These are phyloP conservation scores for Ericerus pela DNA, from an alignment of 1,140 invertebrate genomes.

Conservation along the genomic window DNA sequence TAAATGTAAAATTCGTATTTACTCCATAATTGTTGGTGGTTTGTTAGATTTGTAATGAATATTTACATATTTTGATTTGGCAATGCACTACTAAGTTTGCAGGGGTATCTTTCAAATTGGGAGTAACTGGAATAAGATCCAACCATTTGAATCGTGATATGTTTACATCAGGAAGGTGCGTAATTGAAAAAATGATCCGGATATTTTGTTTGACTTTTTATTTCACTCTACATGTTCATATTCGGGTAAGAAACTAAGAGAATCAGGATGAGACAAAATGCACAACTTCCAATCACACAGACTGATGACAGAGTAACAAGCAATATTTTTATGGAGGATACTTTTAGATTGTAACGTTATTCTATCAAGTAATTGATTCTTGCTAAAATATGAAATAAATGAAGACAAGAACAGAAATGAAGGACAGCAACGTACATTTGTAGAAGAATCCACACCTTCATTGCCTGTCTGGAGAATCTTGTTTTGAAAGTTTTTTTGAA, in stretches of 20 bases:
- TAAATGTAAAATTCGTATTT: no score
- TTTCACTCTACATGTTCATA: neutral
- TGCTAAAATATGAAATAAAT: neutral
- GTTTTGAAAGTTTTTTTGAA: neutral
- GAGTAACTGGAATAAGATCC: conserved; percentile 68
- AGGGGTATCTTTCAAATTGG: no score
- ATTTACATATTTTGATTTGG: no score
- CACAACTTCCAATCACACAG: neutral
- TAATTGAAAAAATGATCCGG: neutral
- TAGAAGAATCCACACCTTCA: no score
- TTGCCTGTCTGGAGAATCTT: no score
- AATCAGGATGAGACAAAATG: neutral
- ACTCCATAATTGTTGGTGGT: no score
- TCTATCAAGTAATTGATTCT: neutral
- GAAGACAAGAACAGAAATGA: no score
- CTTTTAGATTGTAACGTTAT: neutral
- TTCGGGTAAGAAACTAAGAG: neutral
- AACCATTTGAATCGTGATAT: conserved; percentile 46
- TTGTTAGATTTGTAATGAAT: no score
- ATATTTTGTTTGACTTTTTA: no score
- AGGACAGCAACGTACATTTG: neutral
- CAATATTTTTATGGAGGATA: neutral
- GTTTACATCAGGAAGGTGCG: conserved; percentile 63
- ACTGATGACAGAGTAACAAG: neutral
- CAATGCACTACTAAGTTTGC: no score